These are phyloP conservation scores for Teleogryllus oceanicus DNA, from an alignment of 2,888 invertebrate species.

Conservation along the genomic window DNA sequence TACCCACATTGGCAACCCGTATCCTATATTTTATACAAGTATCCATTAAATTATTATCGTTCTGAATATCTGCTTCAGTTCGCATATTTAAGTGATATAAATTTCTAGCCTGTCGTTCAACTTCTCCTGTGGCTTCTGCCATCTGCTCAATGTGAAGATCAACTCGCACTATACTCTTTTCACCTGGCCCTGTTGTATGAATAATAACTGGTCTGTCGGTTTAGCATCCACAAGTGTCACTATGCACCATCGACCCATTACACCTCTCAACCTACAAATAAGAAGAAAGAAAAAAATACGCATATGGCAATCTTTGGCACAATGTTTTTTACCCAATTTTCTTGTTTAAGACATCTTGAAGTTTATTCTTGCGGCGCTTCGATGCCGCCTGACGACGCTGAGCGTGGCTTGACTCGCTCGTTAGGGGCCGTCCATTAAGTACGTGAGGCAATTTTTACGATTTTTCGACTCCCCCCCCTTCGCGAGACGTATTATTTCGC, in stretches of 20 bases:
- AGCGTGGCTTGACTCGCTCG: too few species aligned
- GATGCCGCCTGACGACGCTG: too few species aligned
- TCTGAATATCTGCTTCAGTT: background rate
- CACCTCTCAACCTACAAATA: too few species aligned
- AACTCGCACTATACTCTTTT: background rate
- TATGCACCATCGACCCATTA: background rate
- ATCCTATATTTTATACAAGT: background rate
- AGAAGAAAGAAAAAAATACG: too few species aligned
- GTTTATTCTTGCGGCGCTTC: too few species aligned
- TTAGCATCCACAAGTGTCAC: background rate
- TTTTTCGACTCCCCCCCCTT: too few species aligned
- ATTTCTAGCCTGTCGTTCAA: background rate
- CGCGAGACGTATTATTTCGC: too few species aligned
- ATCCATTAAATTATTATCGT: background rate
- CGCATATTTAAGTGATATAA: background rate
- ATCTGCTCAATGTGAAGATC: background rate
- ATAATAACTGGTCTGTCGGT: background rate
- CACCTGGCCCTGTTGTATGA: background rate
- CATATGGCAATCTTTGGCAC: too few species aligned
- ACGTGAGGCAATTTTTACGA: too few species aligned
- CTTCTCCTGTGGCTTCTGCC: background rate
- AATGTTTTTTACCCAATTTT: too few species aligned
- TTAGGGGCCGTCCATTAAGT: too few species aligned
- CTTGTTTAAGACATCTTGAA: too few species aligned
- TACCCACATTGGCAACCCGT: background rate